Base-by-base conservation (phyloP, 2,888 invertebrate genomes). In the Marasmarcha lunaedactyla region DNA sequence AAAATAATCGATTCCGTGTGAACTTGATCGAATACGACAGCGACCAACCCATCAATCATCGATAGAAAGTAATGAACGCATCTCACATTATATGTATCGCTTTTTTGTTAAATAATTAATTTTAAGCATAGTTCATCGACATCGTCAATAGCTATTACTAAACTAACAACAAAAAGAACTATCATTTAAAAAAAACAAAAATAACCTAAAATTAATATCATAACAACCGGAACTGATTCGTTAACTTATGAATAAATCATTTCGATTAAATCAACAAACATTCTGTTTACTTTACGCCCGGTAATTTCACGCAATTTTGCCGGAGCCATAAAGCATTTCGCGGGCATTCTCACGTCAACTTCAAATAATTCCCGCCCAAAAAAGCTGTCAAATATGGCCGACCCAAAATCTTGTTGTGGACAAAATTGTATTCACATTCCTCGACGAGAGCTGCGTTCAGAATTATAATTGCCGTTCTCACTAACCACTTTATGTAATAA, bases 391-490 rank as follows among this genome's bases (percentile, higher is more conserved):
- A 30, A 30, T n/a, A n/a, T 11, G 30, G 4, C 11, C 30, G 11
- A 20, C 20, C 20, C 20, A 30, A 30, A 30, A 30, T 30, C 11
- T 30, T 20, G 20, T 30, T 30, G 11, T 11, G 26, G n/a, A 44
- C 44, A 44, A 43, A 9, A 46, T 42, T 44, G 44, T 43, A 44
- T 45, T 55, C 52, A 55, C 64, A 64, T 67, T 57, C 63, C 61
- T 42, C 46, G 51, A 47, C 48, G 43, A 43, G 49, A 37, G 50
- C 48, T 51, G 52, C 53, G 54, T 50, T 52, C 55, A 52, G 55
- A 58, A 58, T 61, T 62, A 63, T 66, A 65, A 66, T 64, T 59
- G 57, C 58, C 54, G 44, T 43, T 11, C 41, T 46, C 48, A 46
- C 49, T 55, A 52, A 60, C 59, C 52, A 55, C 48, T 48, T 48